A percentile compares a stretch with the other conserved stretches of the same genome.
Evolutionary conservation across 2,888 invertebrate genomes (phyloP).

Genomic region (Pocota personata): DNA sequence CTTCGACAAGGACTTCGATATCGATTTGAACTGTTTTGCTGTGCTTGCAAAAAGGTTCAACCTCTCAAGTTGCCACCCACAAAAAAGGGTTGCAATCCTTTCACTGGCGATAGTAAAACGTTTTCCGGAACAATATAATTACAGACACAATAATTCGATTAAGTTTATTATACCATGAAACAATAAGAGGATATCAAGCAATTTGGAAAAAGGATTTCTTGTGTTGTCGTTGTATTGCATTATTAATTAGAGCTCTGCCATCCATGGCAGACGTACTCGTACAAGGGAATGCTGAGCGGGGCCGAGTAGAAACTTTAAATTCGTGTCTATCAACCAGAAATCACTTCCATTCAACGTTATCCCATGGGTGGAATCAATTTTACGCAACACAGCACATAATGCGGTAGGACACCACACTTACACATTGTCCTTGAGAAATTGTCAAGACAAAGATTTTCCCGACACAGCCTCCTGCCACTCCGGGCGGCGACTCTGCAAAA

Average conservation of each 20-base stretch:
- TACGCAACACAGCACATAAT: conserved; percentile 43
- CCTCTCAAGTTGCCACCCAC: not conserved
- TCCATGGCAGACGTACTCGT: conserved; percentile 2
- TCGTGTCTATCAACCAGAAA: conserved; percentile 65
- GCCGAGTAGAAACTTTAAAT: conserved; percentile 17
- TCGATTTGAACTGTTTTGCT: conserved; percentile 36
- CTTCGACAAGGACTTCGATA: conserved; percentile 15
- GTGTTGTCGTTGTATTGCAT: not conserved
- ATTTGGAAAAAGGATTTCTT: not conserved
- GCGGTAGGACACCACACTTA: conserved; percentile 12
- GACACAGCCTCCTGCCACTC: not conserved
- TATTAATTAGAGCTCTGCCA: conserved; percentile 34
- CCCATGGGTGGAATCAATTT: conserved; percentile 63
- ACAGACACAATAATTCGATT: conserved; percentile 51
- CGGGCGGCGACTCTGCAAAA: not conserved
- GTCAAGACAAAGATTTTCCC: conserved; percentile 22
- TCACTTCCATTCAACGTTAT: conserved; percentile 53
- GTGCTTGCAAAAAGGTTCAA: conserved; percentile 5
- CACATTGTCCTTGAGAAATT: conserved; percentile 53
- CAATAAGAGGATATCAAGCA: not conserved
- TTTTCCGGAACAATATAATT: conserved; percentile 45
- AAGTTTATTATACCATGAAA: conserved; percentile 36
- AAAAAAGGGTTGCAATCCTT: not conserved
- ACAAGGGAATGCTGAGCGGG: not conserved
- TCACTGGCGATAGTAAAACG: conserved; percentile 7